Evolutionary conservation across 2,888 invertebrate genomes (phyloP), one percentile per base, ranked within the genome.

Genomic region (Ectemnius cavifrons): DNA sequence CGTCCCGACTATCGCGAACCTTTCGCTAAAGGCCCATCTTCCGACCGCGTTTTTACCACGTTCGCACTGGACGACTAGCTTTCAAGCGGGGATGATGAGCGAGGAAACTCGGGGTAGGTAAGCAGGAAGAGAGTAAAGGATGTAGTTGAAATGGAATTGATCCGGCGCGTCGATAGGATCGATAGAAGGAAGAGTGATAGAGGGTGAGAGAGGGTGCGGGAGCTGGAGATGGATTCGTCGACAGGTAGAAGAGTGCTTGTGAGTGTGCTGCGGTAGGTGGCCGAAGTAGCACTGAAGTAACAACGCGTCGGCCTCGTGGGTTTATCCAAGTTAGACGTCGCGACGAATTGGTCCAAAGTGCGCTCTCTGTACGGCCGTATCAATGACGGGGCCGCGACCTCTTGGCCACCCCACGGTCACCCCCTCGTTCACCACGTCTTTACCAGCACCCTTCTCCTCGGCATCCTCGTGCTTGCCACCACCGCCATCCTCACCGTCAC

Each of bases 301-400:
- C 78, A 81, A 77, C 82, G 86, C 77, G 73, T 79, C 79, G 82
- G 77, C 80, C 81, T 82, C 84, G 82, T 80, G 75, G 79, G 86
- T 90, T 89, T 90, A 90, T 89, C 88, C 86, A 86, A 86, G 84
- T 87, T 85, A 83, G 81, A 75, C 83, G 81, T 75, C 78, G 79
- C 82, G 73, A 79, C 80, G 83, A 86, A 86, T 85, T 88, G 88
- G 89, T 89, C 89, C 89, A 89, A 89, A 89, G 89, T 89, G 84
- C 89, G 85, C 79, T 85, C 84, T 82, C 77, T 64, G 80, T 78
- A 78, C 69, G 73, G 76, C 74, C 80, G 80, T 88, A 88, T 88
- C 87, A 85, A 87, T 84, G 84, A 84, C 83, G 81, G 85, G 88
- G 88, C 85, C 85, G 84, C 87, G 88, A 88, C 88, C 88, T 84